A percentile compares a stretch with the other conserved stretches of the same genome.
Evolutionary conservation across 2,888 invertebrate genomes (phyloP).

Genomic region (Scaptomyza flava): DNA sequence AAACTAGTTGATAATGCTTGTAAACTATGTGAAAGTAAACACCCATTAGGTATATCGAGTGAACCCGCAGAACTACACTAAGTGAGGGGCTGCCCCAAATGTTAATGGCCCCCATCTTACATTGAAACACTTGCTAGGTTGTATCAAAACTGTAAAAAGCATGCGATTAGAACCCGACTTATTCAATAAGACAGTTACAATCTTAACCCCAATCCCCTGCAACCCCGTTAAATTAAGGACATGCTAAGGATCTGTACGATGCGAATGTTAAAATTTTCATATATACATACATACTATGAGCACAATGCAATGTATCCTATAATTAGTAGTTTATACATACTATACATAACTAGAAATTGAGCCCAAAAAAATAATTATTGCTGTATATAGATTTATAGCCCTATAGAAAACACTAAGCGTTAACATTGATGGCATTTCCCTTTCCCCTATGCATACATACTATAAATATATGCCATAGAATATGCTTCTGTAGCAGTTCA

Average conservation of each 20-base stretch:
- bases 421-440: slow-evolving; percentile 29
- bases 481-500: slow-evolving; percentile 64
- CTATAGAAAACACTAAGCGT: slow-evolving; percentile 26
- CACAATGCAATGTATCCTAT: slow-evolving; percentile 83
- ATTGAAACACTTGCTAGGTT: slow-evolving; percentile 76
- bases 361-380: slow-evolving; percentile 16
- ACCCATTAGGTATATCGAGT: slow-evolving; percentile 79
- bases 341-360: slow-evolving; percentile 42
- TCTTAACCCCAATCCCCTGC: not conserved
- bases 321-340: slow-evolving; percentile 68
- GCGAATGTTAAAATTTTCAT: slow-evolving; percentile 65
- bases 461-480: slow-evolving; percentile 7
- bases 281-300: slow-evolving; percentile 64
- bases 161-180: slow-evolving; percentile 29
- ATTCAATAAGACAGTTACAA: slow-evolving; percentile 8
- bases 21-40: slow-evolving; percentile 65
- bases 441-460: not conserved
- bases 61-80: slow-evolving; percentile 39
- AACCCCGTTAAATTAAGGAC: not conserved
- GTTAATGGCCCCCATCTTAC: slow-evolving; percentile 42
- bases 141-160: slow-evolving; percentile 74
- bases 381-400: slow-evolving; percentile 47
- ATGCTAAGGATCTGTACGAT: slow-evolving; percentile 41
- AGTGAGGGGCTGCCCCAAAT: slow-evolving; percentile 41
- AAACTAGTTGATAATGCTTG: slow-evolving; percentile 54